phyloP scores from a whole-genome alignment of 2,113 vertebrate species.

The Brachyistius frenatus region DNA sequence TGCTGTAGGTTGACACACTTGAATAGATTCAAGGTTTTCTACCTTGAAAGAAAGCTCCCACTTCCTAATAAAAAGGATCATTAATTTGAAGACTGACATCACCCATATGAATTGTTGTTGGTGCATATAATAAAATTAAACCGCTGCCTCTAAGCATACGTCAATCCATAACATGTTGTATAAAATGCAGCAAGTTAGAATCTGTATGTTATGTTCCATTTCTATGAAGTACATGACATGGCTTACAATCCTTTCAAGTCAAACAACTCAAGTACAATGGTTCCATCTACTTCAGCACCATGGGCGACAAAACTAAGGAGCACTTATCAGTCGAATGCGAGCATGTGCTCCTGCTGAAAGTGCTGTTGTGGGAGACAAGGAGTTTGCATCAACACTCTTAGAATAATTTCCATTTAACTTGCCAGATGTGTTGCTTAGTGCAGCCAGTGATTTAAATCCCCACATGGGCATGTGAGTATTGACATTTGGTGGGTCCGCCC shows the following conservation, averaged over 20 bases:
- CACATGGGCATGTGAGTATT: neutral
- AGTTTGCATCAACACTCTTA: neutral
- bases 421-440: constrained; percentile 2
- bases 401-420: constrained; percentile 23
- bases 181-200: neutral
- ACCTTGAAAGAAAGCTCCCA: neutral
- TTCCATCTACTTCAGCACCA: neutral
- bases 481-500: neutral
- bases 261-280: constrained; percentile 2
- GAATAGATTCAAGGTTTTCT: neutral
- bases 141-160: neutral
- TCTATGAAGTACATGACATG: neutral
- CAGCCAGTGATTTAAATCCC: constrained; percentile 18
- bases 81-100: neutral
- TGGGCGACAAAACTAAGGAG: constrained; percentile 2
- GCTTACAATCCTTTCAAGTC: neutral
- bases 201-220: neutral
- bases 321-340: constrained; percentile 12
- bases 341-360: neutral
- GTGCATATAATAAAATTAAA: too few species aligned
- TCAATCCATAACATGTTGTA: neutral
- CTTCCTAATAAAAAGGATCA: neutral
- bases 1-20: neutral
- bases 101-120: neutral
- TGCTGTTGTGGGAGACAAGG: constrained; percentile 8